Conservation (phyloP, 2,113 vertebrate species). For the Pristiophorus japonicus region DNA sequence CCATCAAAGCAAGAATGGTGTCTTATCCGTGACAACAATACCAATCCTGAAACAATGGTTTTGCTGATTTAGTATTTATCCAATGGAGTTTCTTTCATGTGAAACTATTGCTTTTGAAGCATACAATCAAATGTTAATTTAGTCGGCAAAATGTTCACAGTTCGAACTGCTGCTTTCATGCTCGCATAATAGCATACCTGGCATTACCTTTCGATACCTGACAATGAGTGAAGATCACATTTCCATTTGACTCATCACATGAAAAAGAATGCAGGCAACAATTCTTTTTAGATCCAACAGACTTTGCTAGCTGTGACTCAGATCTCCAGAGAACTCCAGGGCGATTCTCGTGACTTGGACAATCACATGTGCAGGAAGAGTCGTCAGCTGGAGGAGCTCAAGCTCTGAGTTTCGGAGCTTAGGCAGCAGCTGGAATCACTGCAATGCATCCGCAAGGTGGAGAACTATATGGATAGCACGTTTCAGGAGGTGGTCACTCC, state of each 20-base stretch:
- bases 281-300: not conserved
- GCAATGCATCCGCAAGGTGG: too few relatives aligned
- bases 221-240: not conserved
- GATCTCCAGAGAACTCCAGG: too few relatives aligned
- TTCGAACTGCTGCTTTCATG: not conserved
- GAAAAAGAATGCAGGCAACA: not conserved
- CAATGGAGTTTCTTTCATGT: not conserved
- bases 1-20: not conserved
- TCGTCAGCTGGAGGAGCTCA: too few relatives aligned
- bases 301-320: not conserved
- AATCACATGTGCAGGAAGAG: too few relatives aligned
- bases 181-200: not conserved
- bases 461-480: too few relatives aligned
- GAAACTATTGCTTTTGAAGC: not conserved
- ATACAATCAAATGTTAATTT: not conserved
- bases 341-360: too few relatives aligned
- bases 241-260: not conserved
- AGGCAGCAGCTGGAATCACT: too few relatives aligned
- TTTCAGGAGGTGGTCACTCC: too few relatives aligned
- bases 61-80: not conserved
- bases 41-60: not conserved
- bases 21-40: not conserved
- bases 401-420: too few relatives aligned
- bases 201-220: too few relatives aligned
- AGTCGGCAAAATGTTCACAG: not conserved